A percentile compares a stretch with the other conserved stretches of the same genome.
phyloP scores from a whole-genome alignment of 2,888 invertebrate species.

The Amorpha juglandis region DNA sequence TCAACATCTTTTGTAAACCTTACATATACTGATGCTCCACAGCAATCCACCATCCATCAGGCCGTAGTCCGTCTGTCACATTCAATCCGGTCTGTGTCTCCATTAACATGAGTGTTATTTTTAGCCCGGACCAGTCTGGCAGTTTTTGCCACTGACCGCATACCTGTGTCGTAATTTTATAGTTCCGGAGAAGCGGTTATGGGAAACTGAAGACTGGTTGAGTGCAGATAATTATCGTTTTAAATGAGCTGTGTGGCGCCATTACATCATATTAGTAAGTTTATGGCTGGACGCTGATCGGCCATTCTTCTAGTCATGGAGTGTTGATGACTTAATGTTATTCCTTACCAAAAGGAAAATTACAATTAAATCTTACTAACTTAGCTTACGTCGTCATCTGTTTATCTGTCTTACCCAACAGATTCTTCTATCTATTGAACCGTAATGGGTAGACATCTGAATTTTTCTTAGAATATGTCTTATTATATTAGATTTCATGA shows the following conservation, averaged over 20 bases:
- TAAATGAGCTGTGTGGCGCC: constrained; percentile 62
- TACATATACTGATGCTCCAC: background rate
- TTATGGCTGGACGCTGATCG: constrained; percentile 17
- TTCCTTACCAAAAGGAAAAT: no score
- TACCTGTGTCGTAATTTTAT: constrained; percentile 64
- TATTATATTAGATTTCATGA: no score
- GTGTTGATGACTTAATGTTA: background rate
- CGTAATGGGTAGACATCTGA: no score
- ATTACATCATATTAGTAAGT: constrained; percentile 57
- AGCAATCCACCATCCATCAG: constrained; percentile 46
- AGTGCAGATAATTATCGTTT: constrained; percentile 61
- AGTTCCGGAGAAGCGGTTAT: constrained; percentile 74
- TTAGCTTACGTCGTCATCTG: no score
- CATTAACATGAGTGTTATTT: constrained; percentile 67
- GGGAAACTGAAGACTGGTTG: constrained; percentile 61
- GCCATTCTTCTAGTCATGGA: background rate
- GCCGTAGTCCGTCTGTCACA: constrained; percentile 50
- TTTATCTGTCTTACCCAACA: no score
- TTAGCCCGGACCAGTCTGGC: constrained; percentile 55
- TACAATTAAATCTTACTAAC: no score
- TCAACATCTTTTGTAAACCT: background rate
- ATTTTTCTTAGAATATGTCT: no score
- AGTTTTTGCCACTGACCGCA: constrained; percentile 56
- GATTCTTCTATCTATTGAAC: no score
- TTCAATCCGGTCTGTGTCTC: constrained; percentile 59